Evolutionary conservation across 2,113 vertebrate species (phyloP).

Genomic region (Ophiodon elongatus): DNA sequence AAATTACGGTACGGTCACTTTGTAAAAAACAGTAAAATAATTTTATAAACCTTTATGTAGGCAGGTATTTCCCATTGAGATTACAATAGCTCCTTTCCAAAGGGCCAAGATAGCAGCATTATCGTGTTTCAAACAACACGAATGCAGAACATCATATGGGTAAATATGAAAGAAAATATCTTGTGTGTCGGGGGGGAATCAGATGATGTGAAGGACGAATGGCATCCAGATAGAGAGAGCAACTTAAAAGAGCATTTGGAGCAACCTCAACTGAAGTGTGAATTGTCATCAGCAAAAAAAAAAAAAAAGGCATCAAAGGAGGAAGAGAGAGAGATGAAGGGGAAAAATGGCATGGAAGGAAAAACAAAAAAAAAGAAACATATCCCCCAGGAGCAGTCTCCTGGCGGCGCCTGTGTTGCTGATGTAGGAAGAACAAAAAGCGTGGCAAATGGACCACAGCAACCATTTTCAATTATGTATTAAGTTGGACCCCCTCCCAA

Average conservation of each 20-base stretch:
- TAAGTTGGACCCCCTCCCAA: slow-evolving; percentile 59
- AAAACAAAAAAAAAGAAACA: slow-evolving; percentile 24
- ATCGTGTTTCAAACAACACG: background rate
- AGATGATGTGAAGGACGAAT: slow-evolving; percentile 37
- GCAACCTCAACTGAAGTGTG: slow-evolving; percentile 76
- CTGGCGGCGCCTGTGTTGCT: slow-evolving; percentile 59
- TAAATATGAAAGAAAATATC: slow-evolving; percentile 55
- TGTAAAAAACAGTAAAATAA: slow-evolving; percentile 10
- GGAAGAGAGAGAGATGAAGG: slow-evolving; percentile 51
- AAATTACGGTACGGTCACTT: slow-evolving; percentile 38
- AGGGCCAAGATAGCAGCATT: background rate
- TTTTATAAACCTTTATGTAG: background rate
- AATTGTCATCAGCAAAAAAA: slow-evolving; percentile 49
- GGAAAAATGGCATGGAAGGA: slow-evolving; percentile 50
- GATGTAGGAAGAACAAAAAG: slow-evolving; percentile 78
- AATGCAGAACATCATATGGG: slow-evolving; percentile 27
- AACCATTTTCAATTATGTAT: slow-evolving; percentile 81
- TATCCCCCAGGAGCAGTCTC: slow-evolving; percentile 70
- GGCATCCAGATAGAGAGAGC: slow-evolving; percentile 56
- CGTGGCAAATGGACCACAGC: slow-evolving; percentile 77
- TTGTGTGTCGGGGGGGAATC: background rate
- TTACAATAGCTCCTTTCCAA: background rate
- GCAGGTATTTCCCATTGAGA: background rate
- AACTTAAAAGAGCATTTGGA: slow-evolving; percentile 72
- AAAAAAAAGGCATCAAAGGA: slow-evolving; percentile 63